These are phyloP conservation scores for Ostrea denselamellosa DNA, from an alignment of 1,140 invertebrate genomes.

Conservation along the genomic window DNA sequence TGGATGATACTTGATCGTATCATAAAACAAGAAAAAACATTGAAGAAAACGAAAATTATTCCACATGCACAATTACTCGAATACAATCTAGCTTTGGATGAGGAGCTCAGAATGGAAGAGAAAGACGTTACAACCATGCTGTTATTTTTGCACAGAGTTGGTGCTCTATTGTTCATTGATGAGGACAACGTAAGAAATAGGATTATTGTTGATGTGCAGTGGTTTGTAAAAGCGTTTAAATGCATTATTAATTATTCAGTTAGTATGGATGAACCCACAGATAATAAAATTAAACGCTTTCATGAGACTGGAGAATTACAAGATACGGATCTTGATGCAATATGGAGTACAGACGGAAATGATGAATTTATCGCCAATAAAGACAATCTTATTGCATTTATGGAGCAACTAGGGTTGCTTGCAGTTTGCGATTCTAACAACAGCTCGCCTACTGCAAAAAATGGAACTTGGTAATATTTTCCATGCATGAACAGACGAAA, in stretches of 20 bases:
- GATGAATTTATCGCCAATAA: not conserved
- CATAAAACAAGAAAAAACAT: not conserved
- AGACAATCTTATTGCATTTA: not conserved
- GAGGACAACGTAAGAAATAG: not conserved
- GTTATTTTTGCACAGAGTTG: not conserved
- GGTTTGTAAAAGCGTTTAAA: not conserved
- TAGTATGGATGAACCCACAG: not conserved
- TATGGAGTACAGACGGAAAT: not conserved
- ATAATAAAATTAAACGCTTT: not conserved
- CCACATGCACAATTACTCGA: not conserved
- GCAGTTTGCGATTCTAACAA: not conserved
- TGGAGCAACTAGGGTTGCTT: not conserved
- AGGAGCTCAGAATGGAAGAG: not conserved
- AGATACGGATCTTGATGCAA: not conserved
- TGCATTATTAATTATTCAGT: not conserved
- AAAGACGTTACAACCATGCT: not conserved
- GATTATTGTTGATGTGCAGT: constrained; percentile 1
- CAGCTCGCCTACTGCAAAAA: no score
- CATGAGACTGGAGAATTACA: not conserved
- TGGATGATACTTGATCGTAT: not conserved
- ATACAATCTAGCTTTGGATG: not conserved
- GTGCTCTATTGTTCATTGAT: not conserved
- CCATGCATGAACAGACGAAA: not conserved
- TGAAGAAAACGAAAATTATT: not conserved
- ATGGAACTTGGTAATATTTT: not conserved